Percentiles rank a stretch among this genome's conserved stretches.
Evolutionary conservation across 2,888 invertebrate genomes (phyloP).

Genomic region (Mycalesis mineus): DNA sequence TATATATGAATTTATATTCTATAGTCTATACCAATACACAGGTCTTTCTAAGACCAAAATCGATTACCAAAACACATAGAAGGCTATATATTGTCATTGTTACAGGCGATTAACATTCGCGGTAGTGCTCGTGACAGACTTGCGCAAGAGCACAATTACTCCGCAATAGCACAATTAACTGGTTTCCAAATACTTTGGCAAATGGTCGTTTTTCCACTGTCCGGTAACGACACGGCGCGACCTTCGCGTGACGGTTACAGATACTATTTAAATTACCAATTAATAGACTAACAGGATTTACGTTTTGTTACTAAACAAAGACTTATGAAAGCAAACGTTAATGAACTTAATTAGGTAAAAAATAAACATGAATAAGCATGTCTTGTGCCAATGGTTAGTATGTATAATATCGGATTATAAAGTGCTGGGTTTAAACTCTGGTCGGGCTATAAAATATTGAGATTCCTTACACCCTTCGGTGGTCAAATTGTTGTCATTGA

Average conservation of each 20-base stretch:
- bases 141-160: constrained; percentile 45
- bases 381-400: no score
- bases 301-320: not conserved
- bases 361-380: no score
- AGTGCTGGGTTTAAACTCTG: no score
- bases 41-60: no score
- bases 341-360: no score
- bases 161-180: constrained; percentile 39
- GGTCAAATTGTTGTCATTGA: no score
- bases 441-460: no score
- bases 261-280: constrained; percentile 8
- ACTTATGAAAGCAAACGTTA: no score
- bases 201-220: constrained; percentile 20
- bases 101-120: constrained; percentile 41
- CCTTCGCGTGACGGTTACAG: constrained; percentile 12
- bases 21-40: no score
- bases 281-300: not conserved
- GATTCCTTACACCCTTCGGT: no score
- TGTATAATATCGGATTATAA: no score
- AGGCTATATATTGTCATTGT: constrained; percentile 25
- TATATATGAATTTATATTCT: no score
- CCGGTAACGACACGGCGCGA: constrained; percentile 7
- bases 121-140: constrained; percentile 33
- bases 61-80: not conserved
- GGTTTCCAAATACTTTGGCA: constrained; percentile 38